A percentile compares a stretch with the other conserved stretches of the same genome.
These are phyloP conservation scores for Turritopsis dohrnii DNA, from an alignment of 30 jellyfish, hydroid and myxozoan genomes.

Conservation along the genomic window DNA sequence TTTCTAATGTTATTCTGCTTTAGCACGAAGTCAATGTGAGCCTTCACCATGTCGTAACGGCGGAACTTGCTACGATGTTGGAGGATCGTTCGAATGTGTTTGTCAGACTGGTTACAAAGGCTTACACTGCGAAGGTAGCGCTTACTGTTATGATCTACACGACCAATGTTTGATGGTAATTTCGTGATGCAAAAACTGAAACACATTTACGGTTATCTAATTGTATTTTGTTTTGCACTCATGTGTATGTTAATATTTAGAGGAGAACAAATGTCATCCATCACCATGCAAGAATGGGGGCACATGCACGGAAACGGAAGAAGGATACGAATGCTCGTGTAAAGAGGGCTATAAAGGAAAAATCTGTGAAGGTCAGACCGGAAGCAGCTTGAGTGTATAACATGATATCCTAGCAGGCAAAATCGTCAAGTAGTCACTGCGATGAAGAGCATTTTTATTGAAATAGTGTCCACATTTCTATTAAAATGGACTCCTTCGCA, in stretches of 20 bases:
- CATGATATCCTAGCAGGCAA: no score
- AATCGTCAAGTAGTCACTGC: no score
- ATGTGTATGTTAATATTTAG: constrained; percentile 43
- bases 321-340: constrained; percentile 90
- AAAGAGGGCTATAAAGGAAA: constrained; percentile 89
- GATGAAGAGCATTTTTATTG: no score
- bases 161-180: no score
- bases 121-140: constrained; percentile 82
- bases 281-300: constrained; percentile 95
- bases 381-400: no score
- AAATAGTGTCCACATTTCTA: no score
- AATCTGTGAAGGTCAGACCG: constrained; percentile 73
- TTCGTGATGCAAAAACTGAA: no score
- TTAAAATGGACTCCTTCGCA: no score
- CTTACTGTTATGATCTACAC: no score
- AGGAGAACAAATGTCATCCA: constrained; percentile 94
- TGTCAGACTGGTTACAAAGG: constrained; percentile 98
- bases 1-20: neutral
- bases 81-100: constrained; percentile 96
- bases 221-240: no score
- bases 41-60: constrained; percentile 96
- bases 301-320: constrained; percentile 92
- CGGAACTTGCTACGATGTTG: constrained; percentile 98
- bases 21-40: constrained; percentile 98
- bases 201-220: no score